phyloP scores from a whole-genome alignment of 1,140 invertebrate genomes.

The Paracyclopina nana region DNA sequence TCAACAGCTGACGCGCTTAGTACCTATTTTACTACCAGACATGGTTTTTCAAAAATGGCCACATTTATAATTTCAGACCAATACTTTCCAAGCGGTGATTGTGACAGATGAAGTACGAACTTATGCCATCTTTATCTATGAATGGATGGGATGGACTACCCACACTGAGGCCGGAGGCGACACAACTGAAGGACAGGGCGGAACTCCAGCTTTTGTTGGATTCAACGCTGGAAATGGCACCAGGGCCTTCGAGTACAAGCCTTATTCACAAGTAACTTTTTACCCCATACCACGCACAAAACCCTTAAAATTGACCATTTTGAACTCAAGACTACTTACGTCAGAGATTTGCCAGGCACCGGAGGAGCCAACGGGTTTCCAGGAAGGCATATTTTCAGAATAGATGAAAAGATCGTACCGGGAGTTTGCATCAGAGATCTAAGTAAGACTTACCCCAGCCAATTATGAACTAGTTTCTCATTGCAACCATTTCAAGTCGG shows the following conservation, averaged over 20 bases:
- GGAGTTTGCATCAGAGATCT: conserved; percentile 47
- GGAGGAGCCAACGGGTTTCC: conserved; percentile 70
- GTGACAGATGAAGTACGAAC: conserved; percentile 82
- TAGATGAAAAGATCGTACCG: conserved; percentile 79
- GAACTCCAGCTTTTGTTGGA: conserved; percentile 67
- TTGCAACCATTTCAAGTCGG: conserved; percentile 35
- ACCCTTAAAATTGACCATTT: no score
- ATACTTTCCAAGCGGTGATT: conserved; percentile 80
- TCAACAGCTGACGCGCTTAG: no score
- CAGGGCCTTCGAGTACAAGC: conserved; percentile 62
- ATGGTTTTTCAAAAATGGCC: neutral
- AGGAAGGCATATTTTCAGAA: conserved; percentile 76
- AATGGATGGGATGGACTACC: conserved; percentile 65
- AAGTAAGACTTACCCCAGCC: conserved; percentile 22
- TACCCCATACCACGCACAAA: no score
- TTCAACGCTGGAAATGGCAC: conserved; percentile 92
- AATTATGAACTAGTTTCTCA: neutral
- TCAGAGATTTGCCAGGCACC: conserved; percentile 53
- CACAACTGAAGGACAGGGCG: conserved; percentile 61
- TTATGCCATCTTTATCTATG: conserved; percentile 85
- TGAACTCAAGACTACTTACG: conserved; percentile 50
- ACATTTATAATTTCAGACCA: conserved; percentile 50
- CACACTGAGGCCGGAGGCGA: conserved; percentile 76
- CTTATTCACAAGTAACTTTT: conserved; percentile 82
- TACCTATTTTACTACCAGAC: no score